A percentile compares a stretch with the other conserved stretches of the same genome.
phyloP scores from a whole-genome alignment of 2,888 invertebrate genomes.

The Standfussiana lucernea region DNA sequence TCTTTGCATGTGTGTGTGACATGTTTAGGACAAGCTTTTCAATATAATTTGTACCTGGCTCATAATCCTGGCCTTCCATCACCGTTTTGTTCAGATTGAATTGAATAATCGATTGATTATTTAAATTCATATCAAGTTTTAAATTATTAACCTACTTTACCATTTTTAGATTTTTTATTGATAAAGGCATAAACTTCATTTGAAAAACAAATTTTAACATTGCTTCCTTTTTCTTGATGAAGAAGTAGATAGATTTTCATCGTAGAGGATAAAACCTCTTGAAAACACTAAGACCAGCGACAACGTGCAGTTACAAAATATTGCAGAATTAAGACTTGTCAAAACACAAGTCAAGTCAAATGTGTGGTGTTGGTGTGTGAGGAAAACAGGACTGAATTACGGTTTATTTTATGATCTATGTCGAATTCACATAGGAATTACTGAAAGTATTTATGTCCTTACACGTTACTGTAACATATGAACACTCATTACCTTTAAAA shows the following conservation, averaged over 20 bases:
- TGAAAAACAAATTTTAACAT: not conserved
- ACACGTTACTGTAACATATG: conserved; percentile 57
- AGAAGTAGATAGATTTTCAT: not conserved
- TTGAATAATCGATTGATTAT: not conserved
- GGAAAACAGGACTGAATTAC: conserved; percentile 80
- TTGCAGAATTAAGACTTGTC: conserved; percentile 51
- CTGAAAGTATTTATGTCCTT: conserved; percentile 66
- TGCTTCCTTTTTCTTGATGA: not conserved
- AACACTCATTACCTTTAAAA: conserved; percentile 53
- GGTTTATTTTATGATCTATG: conserved; percentile 73
- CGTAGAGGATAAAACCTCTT: not conserved
- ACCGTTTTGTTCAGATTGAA: not conserved
- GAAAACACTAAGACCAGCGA: conserved; percentile 33
- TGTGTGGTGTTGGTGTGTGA: conserved; percentile 73
- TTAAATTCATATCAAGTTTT: not conserved
- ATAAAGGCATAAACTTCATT: not conserved
- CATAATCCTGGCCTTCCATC: not conserved
- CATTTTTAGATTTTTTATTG: too few relatives aligned
- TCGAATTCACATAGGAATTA: conserved; percentile 67
- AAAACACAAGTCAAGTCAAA: conserved; percentile 67
- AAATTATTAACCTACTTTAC: too few relatives aligned
- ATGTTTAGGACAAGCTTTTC: not conserved
- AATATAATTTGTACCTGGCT: not conserved
- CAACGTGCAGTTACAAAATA: conserved; percentile 31
- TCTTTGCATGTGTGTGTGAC: not conserved